A percentile compares a stretch with the other conserved stretches of the same genome.
phyloP scores from a whole-genome alignment of 2,113 vertebrate genomes.

The Dascyllus trimaculatus region DNA sequence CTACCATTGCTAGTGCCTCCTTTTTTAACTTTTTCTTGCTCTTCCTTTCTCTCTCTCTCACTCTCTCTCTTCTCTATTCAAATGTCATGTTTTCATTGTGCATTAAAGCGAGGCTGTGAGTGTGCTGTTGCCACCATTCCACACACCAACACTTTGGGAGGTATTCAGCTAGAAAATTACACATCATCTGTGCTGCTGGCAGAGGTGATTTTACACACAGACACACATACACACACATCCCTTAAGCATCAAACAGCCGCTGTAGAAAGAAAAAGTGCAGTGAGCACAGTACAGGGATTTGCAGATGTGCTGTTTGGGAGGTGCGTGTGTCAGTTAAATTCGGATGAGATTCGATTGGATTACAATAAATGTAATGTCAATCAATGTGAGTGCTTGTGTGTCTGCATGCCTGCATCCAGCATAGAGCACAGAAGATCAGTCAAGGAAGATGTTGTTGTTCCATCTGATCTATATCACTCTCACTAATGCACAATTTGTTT shows the following conservation, averaged over 20 bases:
- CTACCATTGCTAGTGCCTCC: conserved; percentile 34
- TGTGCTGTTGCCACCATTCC: conserved; percentile 70
- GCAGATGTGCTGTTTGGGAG: conserved; percentile 62
- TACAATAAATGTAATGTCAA: conserved; percentile 60
- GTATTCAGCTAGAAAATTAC: conserved; percentile 95
- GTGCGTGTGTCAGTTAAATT: conserved; percentile 56
- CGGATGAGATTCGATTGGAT: conserved; percentile 67
- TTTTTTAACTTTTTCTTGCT: conserved; percentile 55
- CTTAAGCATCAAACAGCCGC: conserved; percentile 68
- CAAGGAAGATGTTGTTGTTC: conserved; percentile 34
- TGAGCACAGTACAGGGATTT: conserved; percentile 60
- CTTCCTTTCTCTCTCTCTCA: conserved; percentile 70
- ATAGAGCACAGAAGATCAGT: conserved; percentile 38
- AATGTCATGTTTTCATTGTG: conserved; percentile 90
- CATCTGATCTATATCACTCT: conserved; percentile 51
- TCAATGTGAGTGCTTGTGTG: conserved; percentile 22
- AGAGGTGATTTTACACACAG: conserved; percentile 80
- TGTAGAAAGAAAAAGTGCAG: conserved; percentile 51
- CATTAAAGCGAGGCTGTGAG: conserved; percentile 82
- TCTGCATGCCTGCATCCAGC: conserved; percentile 4
- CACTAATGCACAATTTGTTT: conserved; percentile 40
- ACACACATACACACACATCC: conserved; percentile 50
- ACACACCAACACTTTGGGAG: conserved; percentile 91
- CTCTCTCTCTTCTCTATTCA: conserved; percentile 84
- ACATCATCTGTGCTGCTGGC: conserved; percentile 89